A percentile compares a stretch with the other conserved stretches of the same genome.
Evolutionary conservation across 1,140 invertebrate genomes (phyloP).

Genomic region (Leucophenga varia): DNA sequence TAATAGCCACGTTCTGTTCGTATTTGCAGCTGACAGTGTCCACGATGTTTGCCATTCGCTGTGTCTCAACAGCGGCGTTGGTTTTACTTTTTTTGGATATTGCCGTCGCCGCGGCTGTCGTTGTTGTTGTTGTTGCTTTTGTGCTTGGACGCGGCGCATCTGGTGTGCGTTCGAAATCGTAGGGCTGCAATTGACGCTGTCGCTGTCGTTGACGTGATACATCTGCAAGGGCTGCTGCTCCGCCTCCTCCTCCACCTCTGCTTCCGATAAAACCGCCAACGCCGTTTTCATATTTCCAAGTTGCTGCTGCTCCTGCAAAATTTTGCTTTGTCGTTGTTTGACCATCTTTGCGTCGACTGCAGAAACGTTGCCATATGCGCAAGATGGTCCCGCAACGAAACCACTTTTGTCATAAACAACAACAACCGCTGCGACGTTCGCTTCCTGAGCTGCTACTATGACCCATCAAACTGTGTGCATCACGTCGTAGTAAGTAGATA

Average conservation of each 20-base stretch:
- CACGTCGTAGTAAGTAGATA: constrained; percentile 41
- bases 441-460: constrained; percentile 15
- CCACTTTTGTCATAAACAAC: constrained; percentile 55
- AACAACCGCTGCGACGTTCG: constrained; percentile 20
- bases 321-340: constrained; percentile 44
- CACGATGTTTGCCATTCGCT: constrained; percentile 25
- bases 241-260: no score
- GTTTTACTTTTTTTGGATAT: constrained; percentile 15
- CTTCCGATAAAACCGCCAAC: no score
- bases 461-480: constrained; percentile 17
- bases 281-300: no score
- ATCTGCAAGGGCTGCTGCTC: no score
- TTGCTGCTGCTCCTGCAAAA: no score
- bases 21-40: constrained; percentile 39
- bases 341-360: constrained; percentile 53
- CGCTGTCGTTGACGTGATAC: no score
- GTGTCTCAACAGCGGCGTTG: neutral
- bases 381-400: constrained; percentile 50
- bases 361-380: no score
- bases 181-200: no score
- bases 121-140: constrained; percentile 25
- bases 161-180: no score
- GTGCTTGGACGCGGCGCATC: no score
- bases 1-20: constrained; percentile 46
- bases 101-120: constrained; percentile 21